Percentiles rank a stretch among this genome's conserved stretches.
These are phyloP conservation scores for Drosophila malerkotliana DNA, from an alignment of 1,140 invertebrate genomes.

Conservation along the genomic window DNA sequence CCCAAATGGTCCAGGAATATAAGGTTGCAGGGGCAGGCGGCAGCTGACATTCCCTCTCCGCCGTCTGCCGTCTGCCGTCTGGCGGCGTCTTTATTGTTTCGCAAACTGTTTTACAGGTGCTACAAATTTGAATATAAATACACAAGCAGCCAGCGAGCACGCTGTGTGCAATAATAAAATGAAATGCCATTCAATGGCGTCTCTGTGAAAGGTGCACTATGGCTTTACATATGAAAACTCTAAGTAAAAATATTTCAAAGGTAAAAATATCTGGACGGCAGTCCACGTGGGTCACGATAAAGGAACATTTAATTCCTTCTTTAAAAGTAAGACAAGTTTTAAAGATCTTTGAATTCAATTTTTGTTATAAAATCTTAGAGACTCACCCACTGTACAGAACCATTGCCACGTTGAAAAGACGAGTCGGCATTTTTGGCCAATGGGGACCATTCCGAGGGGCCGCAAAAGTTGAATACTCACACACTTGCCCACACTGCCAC, in stretches of 20 bases:
- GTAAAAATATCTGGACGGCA: not conserved
- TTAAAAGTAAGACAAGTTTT: too few relatives aligned
- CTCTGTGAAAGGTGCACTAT: conserved; percentile 10
- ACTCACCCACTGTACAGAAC: conserved; percentile 7
- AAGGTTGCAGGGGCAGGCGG: conserved; percentile 31
- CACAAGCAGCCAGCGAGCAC: conserved; percentile 53
- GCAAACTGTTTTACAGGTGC: conserved; percentile 76
- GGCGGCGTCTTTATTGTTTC: conserved; percentile 71
- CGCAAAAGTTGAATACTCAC: conserved; percentile 44
- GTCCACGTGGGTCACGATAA: too few relatives aligned
- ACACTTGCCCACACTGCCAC: conserved; percentile 19
- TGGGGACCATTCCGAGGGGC: conserved; percentile 40
- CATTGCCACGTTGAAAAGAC: conserved; percentile 41
- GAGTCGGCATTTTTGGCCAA: conserved; percentile 58
- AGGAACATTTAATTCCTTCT: too few relatives aligned
- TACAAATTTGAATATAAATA: conserved; percentile 81
- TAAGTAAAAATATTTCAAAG: not conserved
- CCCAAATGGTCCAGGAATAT: conserved; percentile 21
- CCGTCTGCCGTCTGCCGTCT: conserved; percentile 50
- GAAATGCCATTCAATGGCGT: conserved; percentile 66
- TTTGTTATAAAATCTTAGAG: not conserved
- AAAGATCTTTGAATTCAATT: too few relatives aligned
- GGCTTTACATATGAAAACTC: not conserved
- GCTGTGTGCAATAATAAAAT: conserved; percentile 77
- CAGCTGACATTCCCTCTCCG: conserved; percentile 44